Percentiles rank a stretch among this genome's conserved stretches.
Conservation (phyloP, 1,140 invertebrate species). For the Tigriopus japonicus region DNA sequence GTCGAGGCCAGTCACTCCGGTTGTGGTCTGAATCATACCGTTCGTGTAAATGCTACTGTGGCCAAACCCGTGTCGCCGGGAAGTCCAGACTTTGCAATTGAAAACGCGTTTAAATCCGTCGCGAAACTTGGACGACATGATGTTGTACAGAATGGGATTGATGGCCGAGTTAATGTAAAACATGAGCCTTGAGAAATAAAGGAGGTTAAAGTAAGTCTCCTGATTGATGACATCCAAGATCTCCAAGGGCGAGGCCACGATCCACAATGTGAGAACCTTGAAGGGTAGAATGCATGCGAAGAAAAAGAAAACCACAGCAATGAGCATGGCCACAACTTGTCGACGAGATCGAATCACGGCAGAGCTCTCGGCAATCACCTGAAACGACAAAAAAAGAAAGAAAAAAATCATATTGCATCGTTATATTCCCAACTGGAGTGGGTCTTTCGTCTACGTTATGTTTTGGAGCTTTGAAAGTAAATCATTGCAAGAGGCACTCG, state of each 20-base stretch:
- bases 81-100: constrained; percentile 8
- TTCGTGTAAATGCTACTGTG: too few species aligned
- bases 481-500: too few species aligned
- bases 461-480: too few species aligned
- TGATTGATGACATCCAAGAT: constrained; percentile 43
- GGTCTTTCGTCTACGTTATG: too few species aligned
- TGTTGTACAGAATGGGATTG: constrained; percentile 71
- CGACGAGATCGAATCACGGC: constrained; percentile 20
- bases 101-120: constrained; percentile 39
- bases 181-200: constrained; percentile 69
- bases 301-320: constrained; percentile 70
- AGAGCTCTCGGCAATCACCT: constrained; percentile 15
- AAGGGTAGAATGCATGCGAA: constrained; percentile 76
- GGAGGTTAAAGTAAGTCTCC: constrained; percentile 58
- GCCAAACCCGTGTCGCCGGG: too few species aligned
- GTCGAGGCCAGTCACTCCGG: too few species aligned
- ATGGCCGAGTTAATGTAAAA: constrained; percentile 70
- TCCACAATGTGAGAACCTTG: constrained; percentile 60
- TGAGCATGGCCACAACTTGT: constrained; percentile 63
- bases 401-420: neutral
- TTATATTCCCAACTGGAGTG: too few species aligned
- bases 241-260: constrained; percentile 48
- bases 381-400: neutral
- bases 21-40: too few species aligned
- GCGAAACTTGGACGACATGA: constrained; percentile 80